A percentile compares a stretch with the other conserved stretches of the same genome.
These are phyloP conservation scores for Pteria penguin DNA, from an alignment of 2,888 invertebrate species.

Conservation along the genomic window DNA sequence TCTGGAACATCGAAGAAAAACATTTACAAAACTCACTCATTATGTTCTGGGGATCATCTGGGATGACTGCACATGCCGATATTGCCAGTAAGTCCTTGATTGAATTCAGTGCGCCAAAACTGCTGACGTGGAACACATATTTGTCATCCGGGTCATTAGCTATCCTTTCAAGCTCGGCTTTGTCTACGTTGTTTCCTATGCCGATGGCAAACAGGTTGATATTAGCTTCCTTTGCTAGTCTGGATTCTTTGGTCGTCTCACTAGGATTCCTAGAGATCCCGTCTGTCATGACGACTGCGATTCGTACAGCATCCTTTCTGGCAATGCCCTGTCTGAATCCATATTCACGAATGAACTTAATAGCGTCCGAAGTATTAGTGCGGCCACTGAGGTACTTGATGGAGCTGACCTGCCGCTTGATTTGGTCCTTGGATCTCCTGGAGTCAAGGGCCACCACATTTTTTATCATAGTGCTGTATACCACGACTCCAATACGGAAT, in stretches of 20 bases:
- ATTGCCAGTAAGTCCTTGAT: constrained; percentile 72
- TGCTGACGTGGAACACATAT: constrained; percentile 72
- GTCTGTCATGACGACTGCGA: constrained; percentile 69
- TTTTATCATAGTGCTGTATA: constrained; percentile 54
- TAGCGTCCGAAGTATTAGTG: constrained; percentile 62
- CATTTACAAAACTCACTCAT: constrained; percentile 13
- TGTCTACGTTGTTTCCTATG: constrained; percentile 69
- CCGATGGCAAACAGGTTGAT: constrained; percentile 76
- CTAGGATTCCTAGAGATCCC: constrained; percentile 59
- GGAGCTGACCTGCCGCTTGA: constrained; percentile 46
- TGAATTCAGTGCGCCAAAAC: constrained; percentile 66
- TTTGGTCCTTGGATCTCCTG: constrained; percentile 37
- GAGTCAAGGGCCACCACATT: constrained; percentile 53
- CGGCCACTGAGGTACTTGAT: constrained; percentile 55
- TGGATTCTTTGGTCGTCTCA: constrained; percentile 55
- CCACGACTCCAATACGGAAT: constrained; percentile 62
- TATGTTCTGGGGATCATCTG: constrained; percentile 33
- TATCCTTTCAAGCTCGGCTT: constrained; percentile 67
- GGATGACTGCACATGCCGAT: constrained; percentile 65
- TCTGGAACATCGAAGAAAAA: too few relatives aligned
- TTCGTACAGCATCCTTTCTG: constrained; percentile 58
- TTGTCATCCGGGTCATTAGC: constrained; percentile 68
- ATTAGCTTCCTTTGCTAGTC: constrained; percentile 59
- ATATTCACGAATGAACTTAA: constrained; percentile 51
- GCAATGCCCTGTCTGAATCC: constrained; percentile 52